These are phyloP conservation scores for Sclerodermus sp. DNA, from an alignment of 2,888 invertebrate species.

Conservation along the genomic window DNA sequence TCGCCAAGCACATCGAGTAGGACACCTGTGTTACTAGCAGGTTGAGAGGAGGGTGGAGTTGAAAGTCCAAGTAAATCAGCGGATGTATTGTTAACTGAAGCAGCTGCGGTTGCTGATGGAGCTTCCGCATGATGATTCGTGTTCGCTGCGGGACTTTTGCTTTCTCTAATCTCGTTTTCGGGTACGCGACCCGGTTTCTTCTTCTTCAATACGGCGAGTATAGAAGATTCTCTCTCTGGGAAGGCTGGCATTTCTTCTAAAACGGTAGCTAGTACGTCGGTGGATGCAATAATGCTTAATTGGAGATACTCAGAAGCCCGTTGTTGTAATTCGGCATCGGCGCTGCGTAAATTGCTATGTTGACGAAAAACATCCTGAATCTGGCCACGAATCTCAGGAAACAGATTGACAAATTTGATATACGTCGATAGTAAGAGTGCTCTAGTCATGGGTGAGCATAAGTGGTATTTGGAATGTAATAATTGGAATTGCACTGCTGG, in stretches of 20 bases:
- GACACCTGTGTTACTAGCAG: slow-evolving; percentile 73
- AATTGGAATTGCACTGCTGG: slow-evolving; percentile 97
- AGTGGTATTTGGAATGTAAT: slow-evolving; percentile 97
- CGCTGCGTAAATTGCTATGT: slow-evolving; percentile 94
- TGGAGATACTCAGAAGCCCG: slow-evolving; percentile 97
- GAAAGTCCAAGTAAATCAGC: slow-evolving; percentile 87
- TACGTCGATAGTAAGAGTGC: slow-evolving; percentile 96
- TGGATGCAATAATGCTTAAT: slow-evolving; percentile 91
- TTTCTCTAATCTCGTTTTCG: slow-evolving; percentile 81
- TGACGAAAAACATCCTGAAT: slow-evolving; percentile 94
- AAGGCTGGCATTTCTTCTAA: slow-evolving; percentile 99
- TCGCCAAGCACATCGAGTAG: slow-evolving; percentile 91
- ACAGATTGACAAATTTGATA: slow-evolving; percentile 98
- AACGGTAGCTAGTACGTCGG: slow-evolving; percentile 96
- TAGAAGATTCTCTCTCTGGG: slow-evolving; percentile 97
- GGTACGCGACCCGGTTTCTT: slow-evolving; percentile 95
- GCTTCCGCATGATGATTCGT: slow-evolving; percentile 59
- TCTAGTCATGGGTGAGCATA: slow-evolving; percentile 95
- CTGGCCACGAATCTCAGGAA: slow-evolving; percentile 95
- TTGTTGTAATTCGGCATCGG: slow-evolving; percentile 98
- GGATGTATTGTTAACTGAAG: slow-evolving; percentile 63
- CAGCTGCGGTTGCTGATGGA: slow-evolving; percentile 45
- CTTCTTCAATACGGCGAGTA: slow-evolving; percentile 96
- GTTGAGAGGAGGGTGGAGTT: slow-evolving; percentile 78
- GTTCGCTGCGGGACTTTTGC: slow-evolving; percentile 72